phyloP scores from a whole-genome alignment of 2,888 invertebrate species.

The Drosophila trichaetosa region DNA sequence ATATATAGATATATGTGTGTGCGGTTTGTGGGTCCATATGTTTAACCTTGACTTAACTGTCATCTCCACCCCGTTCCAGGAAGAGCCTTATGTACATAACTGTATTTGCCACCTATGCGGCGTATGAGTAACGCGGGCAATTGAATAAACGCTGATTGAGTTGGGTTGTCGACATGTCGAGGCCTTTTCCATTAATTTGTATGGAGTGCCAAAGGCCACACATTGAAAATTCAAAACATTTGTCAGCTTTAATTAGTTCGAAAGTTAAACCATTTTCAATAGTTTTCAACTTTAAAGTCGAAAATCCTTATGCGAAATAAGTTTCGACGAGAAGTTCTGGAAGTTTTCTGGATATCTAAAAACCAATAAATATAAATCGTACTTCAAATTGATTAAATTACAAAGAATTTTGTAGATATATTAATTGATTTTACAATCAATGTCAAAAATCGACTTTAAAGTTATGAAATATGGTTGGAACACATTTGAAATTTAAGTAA shows the following conservation, averaged over 20 bases:
- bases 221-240: slow-evolving; percentile 22
- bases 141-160: slow-evolving; percentile 63
- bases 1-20: background rate
- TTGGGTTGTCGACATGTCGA: slow-evolving; percentile 29
- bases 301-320: background rate
- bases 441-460: slow-evolving; percentile 2
- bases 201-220: slow-evolving; percentile 5
- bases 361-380: background rate
- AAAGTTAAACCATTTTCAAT: background rate
- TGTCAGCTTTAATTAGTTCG: slow-evolving; percentile 22
- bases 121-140: slow-evolving; percentile 54
- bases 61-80: background rate
- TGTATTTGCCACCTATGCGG: slow-evolving; percentile 12
- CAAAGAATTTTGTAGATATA: background rate
- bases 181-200: slow-evolving; percentile 39
- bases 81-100: background rate
- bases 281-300: background rate
- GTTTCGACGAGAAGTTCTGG: background rate
- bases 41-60: slow-evolving; percentile 45
- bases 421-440: background rate
- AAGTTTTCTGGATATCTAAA: background rate
- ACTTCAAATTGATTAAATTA: background rate
- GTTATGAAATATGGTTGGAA: background rate
- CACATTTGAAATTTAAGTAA: background rate
- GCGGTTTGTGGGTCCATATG: slow-evolving; percentile 19